phyloP scores from a whole-genome alignment of 2,888 invertebrate species.

The Heterodera filipjevi region DNA sequence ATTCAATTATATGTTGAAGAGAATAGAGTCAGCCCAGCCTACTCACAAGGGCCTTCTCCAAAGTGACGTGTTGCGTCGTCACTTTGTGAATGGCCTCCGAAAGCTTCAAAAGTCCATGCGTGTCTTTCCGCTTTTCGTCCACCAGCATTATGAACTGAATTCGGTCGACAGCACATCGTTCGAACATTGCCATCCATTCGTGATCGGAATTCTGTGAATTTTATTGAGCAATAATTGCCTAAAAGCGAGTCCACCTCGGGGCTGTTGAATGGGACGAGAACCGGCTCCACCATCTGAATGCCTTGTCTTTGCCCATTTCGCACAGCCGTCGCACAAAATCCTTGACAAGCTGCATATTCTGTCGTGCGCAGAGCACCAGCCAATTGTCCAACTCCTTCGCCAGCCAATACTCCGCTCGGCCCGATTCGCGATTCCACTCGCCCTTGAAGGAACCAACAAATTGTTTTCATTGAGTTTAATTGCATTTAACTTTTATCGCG shows the following conservation, averaged over 20 bases:
- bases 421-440: slow-evolving; percentile 24
- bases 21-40: not conserved
- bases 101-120: slow-evolving; percentile 24
- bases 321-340: slow-evolving; percentile 14
- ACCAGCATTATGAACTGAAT: slow-evolving; percentile 30
- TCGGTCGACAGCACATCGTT: not conserved
- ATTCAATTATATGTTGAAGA: not conserved
- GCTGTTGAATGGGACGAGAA: slow-evolving; percentile 1
- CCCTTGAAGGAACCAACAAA: slow-evolving; percentile 25
- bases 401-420: not conserved
- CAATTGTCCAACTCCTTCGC: slow-evolving; percentile 7
- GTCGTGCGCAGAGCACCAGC: slow-evolving; percentile 16
- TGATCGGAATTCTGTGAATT: slow-evolving; percentile 4
- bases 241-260: slow-evolving; percentile 13
- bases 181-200: slow-evolving; percentile 19
- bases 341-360: not conserved
- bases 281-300: slow-evolving; percentile 18
- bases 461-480: not conserved
- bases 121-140: slow-evolving; percentile 26
- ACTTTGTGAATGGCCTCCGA: slow-evolving; percentile 38
- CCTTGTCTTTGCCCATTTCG: slow-evolving; percentile 24
- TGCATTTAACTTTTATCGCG: not conserved
- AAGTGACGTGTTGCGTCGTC: slow-evolving; percentile 41
- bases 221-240: too few relatives aligned
- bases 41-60: slow-evolving; percentile 17